Conservation (phyloP, 2,113 vertebrate species). For the Melanerpes aurifrons region DNA sequence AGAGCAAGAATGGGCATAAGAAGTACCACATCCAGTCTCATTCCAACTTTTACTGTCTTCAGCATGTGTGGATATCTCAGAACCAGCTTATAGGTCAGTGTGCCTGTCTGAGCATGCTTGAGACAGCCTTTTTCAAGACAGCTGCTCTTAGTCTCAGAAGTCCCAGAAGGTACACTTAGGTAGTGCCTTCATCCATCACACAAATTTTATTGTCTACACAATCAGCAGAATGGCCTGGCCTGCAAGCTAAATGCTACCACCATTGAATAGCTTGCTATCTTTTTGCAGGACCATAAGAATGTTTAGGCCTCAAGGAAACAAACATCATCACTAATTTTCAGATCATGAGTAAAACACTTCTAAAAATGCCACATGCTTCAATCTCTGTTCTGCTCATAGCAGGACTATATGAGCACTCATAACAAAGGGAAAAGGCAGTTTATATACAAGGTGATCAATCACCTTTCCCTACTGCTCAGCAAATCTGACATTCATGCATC, state of each 20-base stretch:
- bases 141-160: neutral
- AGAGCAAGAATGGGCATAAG: neutral
- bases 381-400: neutral
- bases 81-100: neutral
- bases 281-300: neutral
- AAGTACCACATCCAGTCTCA: neutral
- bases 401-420: rapidly evolving
- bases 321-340: neutral
- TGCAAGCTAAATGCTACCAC: neutral
- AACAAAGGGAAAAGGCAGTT: neutral
- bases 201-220: neutral
- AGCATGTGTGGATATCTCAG: neutral
- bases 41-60: neutral
- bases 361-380: neutral
- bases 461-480: neutral
- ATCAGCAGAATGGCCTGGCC: neutral
- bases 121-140: neutral
- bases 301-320: neutral
- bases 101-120: neutral
- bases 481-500: neutral
- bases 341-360: neutral
- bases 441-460: rapidly evolving
- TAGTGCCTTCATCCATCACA: neutral
- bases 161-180: neutral
- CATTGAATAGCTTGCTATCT: neutral